A percentile compares a stretch with the other conserved stretches of the same genome.
Conservation (phyloP, 2,797 vertebrate genomes). For the Chloroceryle amazona region DNA sequence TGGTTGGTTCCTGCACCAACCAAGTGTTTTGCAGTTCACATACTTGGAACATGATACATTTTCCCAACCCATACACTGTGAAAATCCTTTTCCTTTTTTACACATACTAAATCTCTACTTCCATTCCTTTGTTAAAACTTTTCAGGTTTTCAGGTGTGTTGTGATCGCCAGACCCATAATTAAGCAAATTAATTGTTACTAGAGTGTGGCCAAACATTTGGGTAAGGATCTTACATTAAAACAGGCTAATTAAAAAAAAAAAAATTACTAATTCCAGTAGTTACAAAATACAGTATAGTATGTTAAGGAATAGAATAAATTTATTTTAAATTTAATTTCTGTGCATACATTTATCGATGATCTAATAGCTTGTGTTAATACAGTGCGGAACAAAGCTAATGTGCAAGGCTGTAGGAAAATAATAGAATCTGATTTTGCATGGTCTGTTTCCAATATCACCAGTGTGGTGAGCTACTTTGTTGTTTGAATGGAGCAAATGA, state of each 20-base stretch:
- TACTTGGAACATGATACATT: rapidly evolving
- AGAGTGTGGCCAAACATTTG: neutral
- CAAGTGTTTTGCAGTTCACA: neutral
- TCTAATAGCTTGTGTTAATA: neutral
- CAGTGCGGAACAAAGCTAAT: neutral
- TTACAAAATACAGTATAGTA: neutral
- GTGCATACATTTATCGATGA: neutral
- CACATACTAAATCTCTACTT: neutral
- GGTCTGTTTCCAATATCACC: neutral
- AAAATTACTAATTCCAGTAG: neutral
- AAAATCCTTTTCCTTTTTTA: neutral
- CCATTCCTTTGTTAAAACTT: neutral
- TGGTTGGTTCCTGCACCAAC: neutral
- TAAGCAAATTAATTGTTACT: neutral
- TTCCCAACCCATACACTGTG: neutral
- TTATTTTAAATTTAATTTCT: neutral
- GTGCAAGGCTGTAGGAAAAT: neutral
- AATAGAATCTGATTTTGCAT: neutral
- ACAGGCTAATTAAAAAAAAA: neutral
- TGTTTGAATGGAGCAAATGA: slow-evolving; percentile 18
- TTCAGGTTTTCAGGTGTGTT: neutral
- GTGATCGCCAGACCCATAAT: neutral
- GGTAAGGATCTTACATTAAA: neutral
- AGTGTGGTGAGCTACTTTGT: neutral
- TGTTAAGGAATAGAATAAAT: neutral